Base-by-base conservation (phyloP, 1,140 invertebrate species). In the Hycleus phaleratus region DNA sequence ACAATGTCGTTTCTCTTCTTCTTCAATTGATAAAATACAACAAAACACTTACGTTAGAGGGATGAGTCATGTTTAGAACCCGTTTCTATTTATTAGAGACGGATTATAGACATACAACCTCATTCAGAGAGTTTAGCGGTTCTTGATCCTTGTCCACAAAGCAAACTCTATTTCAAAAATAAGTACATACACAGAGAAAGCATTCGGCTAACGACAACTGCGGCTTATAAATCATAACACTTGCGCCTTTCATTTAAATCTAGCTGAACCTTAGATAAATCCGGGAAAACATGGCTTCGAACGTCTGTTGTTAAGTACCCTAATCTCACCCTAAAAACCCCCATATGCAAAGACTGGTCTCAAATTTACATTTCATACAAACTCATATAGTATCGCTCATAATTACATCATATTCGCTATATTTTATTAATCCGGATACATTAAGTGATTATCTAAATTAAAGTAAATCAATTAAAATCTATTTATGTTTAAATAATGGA, bases 181-280 rank as follows among this genome's bases (percentile, higher is more conserved):
- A 53, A 52, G 46, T 61, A 50, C 45, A 58, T 48, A 45, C 38
- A 44, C 54, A 57, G 53, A 18, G 18, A 32, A 46, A 60, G 49
- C 44, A 45, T 26, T 45, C 11, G 44, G 49, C 39, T 51, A 50
- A 61, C 60, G 56, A 58, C 51, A 61, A 61, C 60, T 56, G 54
- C 43, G 56, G 50, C 56, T 50, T 58, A 58, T 61, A 58, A 61
- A 58, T 61, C 56, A 61, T 58, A 61, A 55, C 60, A 61, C 47
- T 61, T 58, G 60, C 49, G 55, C 60, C 42, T 61, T 61, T 61
- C 56, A 61, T 61, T 55, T 58, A 49, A 58, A 61, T 61, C 46
- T 61, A 55, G 56, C 60, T 61, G 56, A 61, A 61, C 56, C 56
- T 61, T 45, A 61, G 60, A 61, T 61, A 61, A 61, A 61, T 61